phyloP scores from a whole-genome alignment of 2,888 invertebrate species.

The Drosophila dives region DNA sequence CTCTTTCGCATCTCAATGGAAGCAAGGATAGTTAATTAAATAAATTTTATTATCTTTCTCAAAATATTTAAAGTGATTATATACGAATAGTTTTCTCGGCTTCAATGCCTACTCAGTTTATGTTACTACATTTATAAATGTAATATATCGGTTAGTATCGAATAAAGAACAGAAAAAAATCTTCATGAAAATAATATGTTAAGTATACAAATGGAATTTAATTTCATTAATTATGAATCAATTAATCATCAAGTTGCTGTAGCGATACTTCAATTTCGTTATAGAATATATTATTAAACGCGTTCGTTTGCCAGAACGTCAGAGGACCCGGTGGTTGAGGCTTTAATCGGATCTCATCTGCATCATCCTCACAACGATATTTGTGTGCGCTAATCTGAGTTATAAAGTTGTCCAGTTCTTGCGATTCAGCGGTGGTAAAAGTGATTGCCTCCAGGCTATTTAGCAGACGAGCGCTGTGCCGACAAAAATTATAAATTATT shows the following conservation, averaged over 20 bases:
- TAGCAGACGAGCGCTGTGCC: slow-evolving; percentile 41
- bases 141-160: not conserved
- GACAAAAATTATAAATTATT: not conserved
- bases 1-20: slow-evolving; percentile 41
- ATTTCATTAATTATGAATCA: not conserved
- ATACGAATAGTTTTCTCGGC: slow-evolving; percentile 6
- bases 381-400: slow-evolving; percentile 49
- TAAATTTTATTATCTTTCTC: not conserved
- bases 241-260: not conserved
- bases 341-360: slow-evolving; percentile 13
- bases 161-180: not conserved
- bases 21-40: not conserved
- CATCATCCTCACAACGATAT: slow-evolving; percentile 49
- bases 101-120: not conserved
- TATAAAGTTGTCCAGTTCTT: slow-evolving; percentile 48
- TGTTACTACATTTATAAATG: too few relatives aligned
- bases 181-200: not conserved
- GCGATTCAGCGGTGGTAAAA: slow-evolving; percentile 9
- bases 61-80: slow-evolving; percentile 5
- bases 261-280: not conserved
- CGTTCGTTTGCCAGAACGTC: slow-evolving; percentile 41
- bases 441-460: slow-evolving; percentile 20
- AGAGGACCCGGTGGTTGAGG: slow-evolving; percentile 52
- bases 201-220: not conserved
- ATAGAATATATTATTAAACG: not conserved